Conservation (phyloP, 2,113 vertebrate species). For the Carettochelys insculpta region DNA sequence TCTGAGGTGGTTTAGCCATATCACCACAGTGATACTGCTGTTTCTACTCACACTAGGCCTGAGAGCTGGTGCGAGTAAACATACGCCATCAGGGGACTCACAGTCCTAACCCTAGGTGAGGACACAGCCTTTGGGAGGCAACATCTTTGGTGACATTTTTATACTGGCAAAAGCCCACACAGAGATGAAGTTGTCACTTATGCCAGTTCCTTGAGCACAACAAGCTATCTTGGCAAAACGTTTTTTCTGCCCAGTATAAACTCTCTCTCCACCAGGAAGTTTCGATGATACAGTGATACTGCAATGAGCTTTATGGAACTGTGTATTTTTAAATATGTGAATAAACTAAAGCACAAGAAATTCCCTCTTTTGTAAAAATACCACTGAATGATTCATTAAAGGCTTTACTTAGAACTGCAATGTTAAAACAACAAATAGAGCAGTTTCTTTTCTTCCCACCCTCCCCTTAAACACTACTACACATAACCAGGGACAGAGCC, state of each 20-base stretch:
- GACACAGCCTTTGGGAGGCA: neutral
- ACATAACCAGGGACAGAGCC: neutral
- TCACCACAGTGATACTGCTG: neutral
- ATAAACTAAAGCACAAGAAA: neutral
- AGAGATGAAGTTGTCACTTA: neutral
- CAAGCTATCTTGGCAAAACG: neutral
- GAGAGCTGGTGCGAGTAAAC: neutral
- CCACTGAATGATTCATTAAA: neutral
- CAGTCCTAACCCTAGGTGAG: neutral
- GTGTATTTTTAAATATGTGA: neutral
- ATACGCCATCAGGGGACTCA: neutral
- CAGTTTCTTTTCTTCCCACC: neutral
- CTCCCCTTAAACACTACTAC: neutral
- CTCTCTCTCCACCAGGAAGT: neutral
- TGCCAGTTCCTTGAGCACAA: neutral
- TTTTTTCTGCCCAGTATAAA: neutral
- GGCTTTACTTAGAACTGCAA: neutral
- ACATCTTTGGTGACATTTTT: neutral
- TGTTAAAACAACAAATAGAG: neutral
- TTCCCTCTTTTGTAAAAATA: neutral
- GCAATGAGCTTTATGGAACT: neutral
- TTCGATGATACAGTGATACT: neutral
- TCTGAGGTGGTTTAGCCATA: neutral
- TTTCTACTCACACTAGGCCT: neutral
- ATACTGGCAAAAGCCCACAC: neutral